Conservation (phyloP, 1,140 invertebrate species). For the Dufourea novaeangliae region DNA sequence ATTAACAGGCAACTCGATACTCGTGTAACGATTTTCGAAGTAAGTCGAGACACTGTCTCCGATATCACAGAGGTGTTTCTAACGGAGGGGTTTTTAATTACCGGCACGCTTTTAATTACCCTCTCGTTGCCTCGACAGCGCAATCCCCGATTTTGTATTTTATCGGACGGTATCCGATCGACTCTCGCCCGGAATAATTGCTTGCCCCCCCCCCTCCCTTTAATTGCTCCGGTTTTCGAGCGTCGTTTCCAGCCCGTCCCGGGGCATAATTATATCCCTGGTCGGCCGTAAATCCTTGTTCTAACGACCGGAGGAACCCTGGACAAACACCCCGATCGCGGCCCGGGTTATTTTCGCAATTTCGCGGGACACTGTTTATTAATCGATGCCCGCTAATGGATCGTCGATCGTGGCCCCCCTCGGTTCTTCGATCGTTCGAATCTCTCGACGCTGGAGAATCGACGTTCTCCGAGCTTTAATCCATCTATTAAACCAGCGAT, state of each 20-base stretch:
- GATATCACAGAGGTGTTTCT: too few species aligned
- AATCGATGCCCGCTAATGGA: background rate
- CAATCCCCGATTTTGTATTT: slow-evolving; percentile 17
- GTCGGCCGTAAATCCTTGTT: slow-evolving; percentile 21
- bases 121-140: background rate
- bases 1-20: too few species aligned
- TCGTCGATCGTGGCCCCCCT: background rate
- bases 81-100: background rate
- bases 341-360: background rate
- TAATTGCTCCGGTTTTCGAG: slow-evolving; percentile 11
- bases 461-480: too few species aligned
- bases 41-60: background rate
- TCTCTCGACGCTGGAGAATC: too few species aligned
- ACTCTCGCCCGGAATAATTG: background rate
- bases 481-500: too few species aligned
- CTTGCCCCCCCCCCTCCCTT: background rate
- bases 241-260: background rate
- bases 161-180: background rate
- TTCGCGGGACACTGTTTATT: background rate
- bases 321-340: background rate
- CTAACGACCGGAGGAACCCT: background rate
- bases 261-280: background rate
- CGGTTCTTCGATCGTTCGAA: too few species aligned
- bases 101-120: slow-evolving; percentile 10
- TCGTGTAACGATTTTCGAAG: background rate